Evolutionary conservation across 2,113 vertebrate species (phyloP).

Genomic region (Caranx melampygus): DNA sequence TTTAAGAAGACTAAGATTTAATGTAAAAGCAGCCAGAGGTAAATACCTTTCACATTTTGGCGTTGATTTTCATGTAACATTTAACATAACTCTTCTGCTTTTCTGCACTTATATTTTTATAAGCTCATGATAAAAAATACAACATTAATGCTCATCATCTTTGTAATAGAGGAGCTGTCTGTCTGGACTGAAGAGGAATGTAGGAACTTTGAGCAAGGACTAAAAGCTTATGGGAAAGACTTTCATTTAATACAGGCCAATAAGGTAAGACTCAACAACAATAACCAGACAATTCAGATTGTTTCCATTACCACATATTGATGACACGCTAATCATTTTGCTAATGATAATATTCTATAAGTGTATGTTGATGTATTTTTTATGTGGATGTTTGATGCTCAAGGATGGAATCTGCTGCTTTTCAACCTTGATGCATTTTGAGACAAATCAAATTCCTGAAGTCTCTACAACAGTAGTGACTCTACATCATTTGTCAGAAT

Average conservation of each 20-base stretch:
- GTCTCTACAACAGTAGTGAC: neutral
- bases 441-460: slow-evolving; percentile 51
- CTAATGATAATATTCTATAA: neutral
- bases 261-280: slow-evolving; percentile 86
- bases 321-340: neutral
- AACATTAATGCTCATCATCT: slow-evolving; percentile 25
- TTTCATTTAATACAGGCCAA: slow-evolving; percentile 97
- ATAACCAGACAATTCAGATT: neutral
- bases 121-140: neutral
- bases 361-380: slow-evolving; percentile 33
- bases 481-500: slow-evolving; percentile 10
- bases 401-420: slow-evolving; percentile 34
- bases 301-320: neutral
- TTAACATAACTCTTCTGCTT: neutral
- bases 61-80: neutral
- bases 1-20: slow-evolving; percentile 92
- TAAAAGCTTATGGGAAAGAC: slow-evolving; percentile 96
- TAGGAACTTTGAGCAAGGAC: slow-evolving; percentile 95
- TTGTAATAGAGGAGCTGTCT: slow-evolving; percentile 90
- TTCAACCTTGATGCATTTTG: slow-evolving; percentile 39
- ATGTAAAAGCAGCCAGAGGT: slow-evolving; percentile 97
- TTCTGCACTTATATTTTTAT: neutral
- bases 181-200: slow-evolving; percentile 98
- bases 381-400: slow-evolving; percentile 25
- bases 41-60: slow-evolving; percentile 8